Evolutionary conservation across 2,113 vertebrate genomes (phyloP).

Genomic region (Planiliza haematocheilus): DNA sequence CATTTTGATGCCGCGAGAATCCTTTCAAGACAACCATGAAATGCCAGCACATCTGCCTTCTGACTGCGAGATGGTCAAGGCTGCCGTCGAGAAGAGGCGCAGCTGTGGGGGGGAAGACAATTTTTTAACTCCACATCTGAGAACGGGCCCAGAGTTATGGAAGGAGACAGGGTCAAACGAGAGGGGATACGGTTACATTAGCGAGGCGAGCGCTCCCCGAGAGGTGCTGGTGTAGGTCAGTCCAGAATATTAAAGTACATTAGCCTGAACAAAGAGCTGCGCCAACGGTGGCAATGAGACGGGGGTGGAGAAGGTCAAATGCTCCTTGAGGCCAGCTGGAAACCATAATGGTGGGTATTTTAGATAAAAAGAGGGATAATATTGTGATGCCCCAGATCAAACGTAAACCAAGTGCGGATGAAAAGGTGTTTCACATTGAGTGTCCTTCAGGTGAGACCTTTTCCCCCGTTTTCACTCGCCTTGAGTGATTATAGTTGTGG

Average conservation of each 20-base stretch:
- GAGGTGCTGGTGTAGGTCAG: conserved; percentile 59
- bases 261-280: conserved; percentile 59
- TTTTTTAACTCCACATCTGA: conserved; percentile 67
- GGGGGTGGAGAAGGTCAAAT: conserved; percentile 65
- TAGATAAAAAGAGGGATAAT: conserved; percentile 47
- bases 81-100: conserved; percentile 13
- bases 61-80: neutral
- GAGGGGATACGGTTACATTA: conserved; percentile 68
- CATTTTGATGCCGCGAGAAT: conserved; percentile 18
- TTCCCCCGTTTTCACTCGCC: conserved; percentile 37
- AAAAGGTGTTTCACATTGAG: conserved; percentile 41
- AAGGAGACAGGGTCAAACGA: conserved; percentile 63
- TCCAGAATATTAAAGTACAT: conserved; percentile 67
- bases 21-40: neutral
- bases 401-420: conserved; percentile 37
- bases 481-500: conserved; percentile 31
- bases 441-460: conserved; percentile 38
- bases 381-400: conserved; percentile 43
- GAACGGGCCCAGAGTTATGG: conserved; percentile 43
- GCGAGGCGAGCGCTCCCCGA: conserved; percentile 36
- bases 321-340: conserved; percentile 54
- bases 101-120: conserved; percentile 34
- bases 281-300: conserved; percentile 52
- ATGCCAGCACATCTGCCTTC: conserved; percentile 8
- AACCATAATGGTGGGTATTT: conserved; percentile 64